Percentiles rank a stretch among this genome's conserved stretches.
Conservation (phyloP, 2,888 invertebrate species). For the Phrixothrix hirtus region DNA sequence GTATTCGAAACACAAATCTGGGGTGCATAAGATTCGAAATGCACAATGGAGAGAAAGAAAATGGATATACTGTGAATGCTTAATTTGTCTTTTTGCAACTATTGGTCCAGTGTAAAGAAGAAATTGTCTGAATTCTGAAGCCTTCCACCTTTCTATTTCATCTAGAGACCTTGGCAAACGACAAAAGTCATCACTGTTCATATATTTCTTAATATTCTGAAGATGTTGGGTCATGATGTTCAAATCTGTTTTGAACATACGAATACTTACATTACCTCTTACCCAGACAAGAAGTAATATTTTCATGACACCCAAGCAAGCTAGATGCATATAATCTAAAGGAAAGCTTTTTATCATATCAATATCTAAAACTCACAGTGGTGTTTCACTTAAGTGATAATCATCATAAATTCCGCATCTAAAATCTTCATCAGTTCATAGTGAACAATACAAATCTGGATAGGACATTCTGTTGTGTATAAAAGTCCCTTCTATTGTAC, state of each 20-base stretch:
- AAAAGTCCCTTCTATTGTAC: conserved; percentile 34
- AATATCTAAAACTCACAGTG: conserved; percentile 1
- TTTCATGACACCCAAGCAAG: conserved; percentile 2
- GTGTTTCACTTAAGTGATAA: neutral
- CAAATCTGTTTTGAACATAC: neutral
- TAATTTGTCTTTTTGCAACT: neutral
- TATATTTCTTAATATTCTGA: neutral
- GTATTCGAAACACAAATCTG: no score
- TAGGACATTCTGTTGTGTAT: conserved; percentile 1
- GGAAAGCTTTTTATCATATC: conserved; percentile 1
- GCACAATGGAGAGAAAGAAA: conserved; percentile 1
- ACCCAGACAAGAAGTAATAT: neutral
- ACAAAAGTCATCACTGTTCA: neutral
- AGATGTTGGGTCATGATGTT: neutral
- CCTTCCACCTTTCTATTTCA: conserved; percentile 4
- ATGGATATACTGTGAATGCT: neutral
- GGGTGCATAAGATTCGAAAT: conserved; percentile 2
- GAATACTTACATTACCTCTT: neutral
- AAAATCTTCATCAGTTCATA: conserved; percentile 4
- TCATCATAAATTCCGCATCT: neutral
- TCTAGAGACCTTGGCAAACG: neutral
- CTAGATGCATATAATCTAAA: conserved; percentile 5
- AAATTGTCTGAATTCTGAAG: conserved; percentile 2
- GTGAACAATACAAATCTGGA: neutral
- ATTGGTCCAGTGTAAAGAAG: conserved; percentile 3